Percentiles rank a stretch among this genome's conserved stretches.
Evolutionary conservation across 1,140 invertebrate genomes (phyloP).

Genomic region (Cotesia typhae): DNA sequence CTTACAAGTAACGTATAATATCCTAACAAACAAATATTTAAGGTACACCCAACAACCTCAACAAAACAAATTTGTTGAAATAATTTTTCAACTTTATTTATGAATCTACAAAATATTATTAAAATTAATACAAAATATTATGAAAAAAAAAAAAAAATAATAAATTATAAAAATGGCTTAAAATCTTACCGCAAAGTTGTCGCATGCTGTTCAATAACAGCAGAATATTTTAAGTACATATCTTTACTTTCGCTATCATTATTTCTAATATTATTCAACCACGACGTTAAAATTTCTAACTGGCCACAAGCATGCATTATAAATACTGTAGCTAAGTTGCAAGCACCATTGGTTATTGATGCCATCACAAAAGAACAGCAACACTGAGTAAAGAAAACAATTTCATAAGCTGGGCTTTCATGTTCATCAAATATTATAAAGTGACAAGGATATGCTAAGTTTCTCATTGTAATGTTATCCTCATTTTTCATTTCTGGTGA

Average conservation of each 20-base stretch:
- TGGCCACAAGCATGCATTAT: slow-evolving; percentile 51
- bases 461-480: slow-evolving; percentile 21
- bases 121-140: slow-evolving; percentile 15
- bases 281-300: slow-evolving; percentile 44
- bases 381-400: slow-evolving; percentile 22
- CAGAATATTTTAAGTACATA: slow-evolving; percentile 8
- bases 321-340: slow-evolving; percentile 47
- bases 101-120: slow-evolving; percentile 33
- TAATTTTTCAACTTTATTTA: slow-evolving; percentile 20
- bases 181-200: not conserved
- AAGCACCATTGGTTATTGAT: slow-evolving; percentile 27
- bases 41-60: slow-evolving; percentile 43
- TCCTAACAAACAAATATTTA: slow-evolving; percentile 36
- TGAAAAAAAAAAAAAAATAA: not conserved
- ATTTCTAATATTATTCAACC: slow-evolving; percentile 24
- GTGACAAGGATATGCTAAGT: slow-evolving; percentile 21
- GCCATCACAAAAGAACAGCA: slow-evolving; percentile 17
- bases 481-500: not conserved
- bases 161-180: not conserved
- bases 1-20: slow-evolving; percentile 37
- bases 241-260: not conserved
- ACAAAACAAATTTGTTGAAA: slow-evolving; percentile 44
- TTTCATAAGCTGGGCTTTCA: slow-evolving; percentile 24
- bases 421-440: slow-evolving; percentile 25
- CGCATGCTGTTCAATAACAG: slow-evolving; percentile 34